Percentiles rank a stretch among this genome's conserved stretches.
Evolutionary conservation across 2,888 invertebrate genomes (phyloP).

Genomic region (Sepiola atlantica): DNA sequence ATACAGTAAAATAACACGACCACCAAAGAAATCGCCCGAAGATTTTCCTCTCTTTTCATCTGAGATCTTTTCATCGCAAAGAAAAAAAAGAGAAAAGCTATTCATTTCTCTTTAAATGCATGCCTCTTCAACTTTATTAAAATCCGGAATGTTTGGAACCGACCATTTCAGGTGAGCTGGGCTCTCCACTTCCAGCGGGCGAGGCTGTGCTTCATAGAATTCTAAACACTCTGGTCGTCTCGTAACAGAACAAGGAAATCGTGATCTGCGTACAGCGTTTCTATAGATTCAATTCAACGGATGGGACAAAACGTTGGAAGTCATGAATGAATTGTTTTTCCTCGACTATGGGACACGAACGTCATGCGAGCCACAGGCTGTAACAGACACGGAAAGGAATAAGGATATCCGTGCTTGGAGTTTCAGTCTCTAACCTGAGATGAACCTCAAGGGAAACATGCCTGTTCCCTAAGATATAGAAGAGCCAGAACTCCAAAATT

Average conservation of each 20-base stretch:
- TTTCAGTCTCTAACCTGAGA: background rate
- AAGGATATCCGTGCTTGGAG: background rate
- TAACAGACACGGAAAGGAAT: background rate
- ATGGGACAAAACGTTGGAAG: background rate
- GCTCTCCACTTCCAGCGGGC: background rate
- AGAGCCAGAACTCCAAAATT: background rate
- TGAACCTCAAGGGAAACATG: background rate
- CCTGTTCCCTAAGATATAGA: background rate
- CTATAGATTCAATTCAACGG: background rate
- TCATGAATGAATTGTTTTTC: background rate
- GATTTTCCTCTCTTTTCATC: background rate
- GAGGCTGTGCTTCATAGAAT: background rate
- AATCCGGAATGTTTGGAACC: background rate
- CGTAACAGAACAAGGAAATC: background rate
- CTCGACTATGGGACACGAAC: background rate
- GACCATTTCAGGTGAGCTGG: background rate
- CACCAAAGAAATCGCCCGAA: background rate
- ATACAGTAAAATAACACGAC: background rate
- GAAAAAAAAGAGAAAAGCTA: background rate
- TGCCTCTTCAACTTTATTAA: background rate
- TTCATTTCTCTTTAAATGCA: constrained; percentile 2
- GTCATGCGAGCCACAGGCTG: background rate
- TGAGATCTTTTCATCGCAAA: background rate
- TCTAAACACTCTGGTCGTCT: background rate
- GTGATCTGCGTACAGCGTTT: background rate